These are phyloP conservation scores for Drosophila pegasa DNA, from an alignment of 2,888 invertebrate species.

Conservation along the genomic window DNA sequence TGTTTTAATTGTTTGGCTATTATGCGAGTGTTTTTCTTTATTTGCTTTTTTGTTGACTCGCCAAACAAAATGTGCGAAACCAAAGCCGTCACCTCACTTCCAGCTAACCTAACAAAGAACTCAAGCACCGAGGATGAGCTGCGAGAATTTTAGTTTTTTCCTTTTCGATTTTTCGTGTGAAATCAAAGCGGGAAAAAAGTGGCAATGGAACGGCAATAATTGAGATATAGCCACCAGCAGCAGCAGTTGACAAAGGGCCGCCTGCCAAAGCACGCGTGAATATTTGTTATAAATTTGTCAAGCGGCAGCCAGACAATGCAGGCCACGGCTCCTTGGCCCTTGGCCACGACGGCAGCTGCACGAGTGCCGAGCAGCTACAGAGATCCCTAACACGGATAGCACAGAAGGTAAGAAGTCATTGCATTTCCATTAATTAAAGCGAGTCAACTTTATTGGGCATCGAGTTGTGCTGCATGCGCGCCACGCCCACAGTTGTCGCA, in stretches of 20 bases:
- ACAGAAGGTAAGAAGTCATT: constrained; percentile 59
- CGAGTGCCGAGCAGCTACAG: constrained; percentile 14
- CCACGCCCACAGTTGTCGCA: constrained; percentile 58
- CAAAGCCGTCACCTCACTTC: constrained; percentile 50
- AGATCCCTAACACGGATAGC: constrained; percentile 64
- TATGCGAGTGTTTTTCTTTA: constrained; percentile 54
- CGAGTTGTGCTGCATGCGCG: constrained; percentile 29
- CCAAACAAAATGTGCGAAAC: constrained; percentile 69
- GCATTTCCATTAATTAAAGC: constrained; percentile 78
- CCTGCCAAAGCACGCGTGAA: constrained; percentile 80
- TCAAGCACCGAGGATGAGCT: constrained; percentile 25
- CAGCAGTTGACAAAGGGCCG: constrained; percentile 60
- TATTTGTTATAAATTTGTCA: constrained; percentile 82
- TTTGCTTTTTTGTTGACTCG: constrained; percentile 52
- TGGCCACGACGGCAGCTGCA: constrained; percentile 25
- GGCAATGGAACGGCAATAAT: constrained; percentile 76
- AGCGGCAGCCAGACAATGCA: constrained; percentile 40
- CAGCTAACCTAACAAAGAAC: constrained; percentile 63
- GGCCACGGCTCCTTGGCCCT: constrained; percentile 18
- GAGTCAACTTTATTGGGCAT: constrained; percentile 67
- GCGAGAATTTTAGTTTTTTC: constrained; percentile 21
- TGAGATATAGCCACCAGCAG: constrained; percentile 55
- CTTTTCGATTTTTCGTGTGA: constrained; percentile 54
- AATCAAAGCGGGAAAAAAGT: constrained; percentile 57
- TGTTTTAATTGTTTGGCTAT: constrained; percentile 75